Conservation (phyloP, 1,140 invertebrate species). For the Lucilia sericata region DNA sequence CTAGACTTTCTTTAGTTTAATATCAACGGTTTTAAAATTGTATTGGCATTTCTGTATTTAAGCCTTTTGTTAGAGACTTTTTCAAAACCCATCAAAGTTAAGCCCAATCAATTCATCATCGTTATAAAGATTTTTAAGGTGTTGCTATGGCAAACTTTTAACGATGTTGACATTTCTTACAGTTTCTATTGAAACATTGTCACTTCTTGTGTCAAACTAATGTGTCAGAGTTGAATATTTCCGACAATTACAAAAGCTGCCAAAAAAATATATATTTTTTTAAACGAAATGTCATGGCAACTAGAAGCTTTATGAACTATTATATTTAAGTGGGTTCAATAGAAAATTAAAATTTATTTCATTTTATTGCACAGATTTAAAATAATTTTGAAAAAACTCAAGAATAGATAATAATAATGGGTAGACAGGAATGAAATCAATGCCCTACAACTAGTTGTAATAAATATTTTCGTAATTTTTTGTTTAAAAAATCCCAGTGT, state of each 20-base stretch:
- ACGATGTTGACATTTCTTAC: conserved; percentile 42
- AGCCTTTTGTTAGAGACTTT: neutral
- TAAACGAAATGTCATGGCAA: neutral
- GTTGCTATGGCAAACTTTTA: conserved; percentile 34
- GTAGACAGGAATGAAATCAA: no score
- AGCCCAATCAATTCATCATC: neutral
- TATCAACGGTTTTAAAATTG: no score
- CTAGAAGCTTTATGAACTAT: neutral
- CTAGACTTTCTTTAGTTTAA: neutral
- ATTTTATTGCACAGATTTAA: neutral
- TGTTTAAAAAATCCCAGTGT: no score
- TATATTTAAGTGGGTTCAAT: no score
- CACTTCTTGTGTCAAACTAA: conserved; percentile 35
- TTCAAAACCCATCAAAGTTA: neutral
- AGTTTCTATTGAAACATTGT: conserved; percentile 24
- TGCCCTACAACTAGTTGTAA: no score
- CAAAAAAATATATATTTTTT: neutral
- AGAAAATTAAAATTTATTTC: neutral
- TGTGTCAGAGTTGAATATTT: conserved; percentile 36
- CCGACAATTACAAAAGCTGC: neutral
- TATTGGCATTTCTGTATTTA: neutral
- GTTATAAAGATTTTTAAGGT: conserved; percentile 31
- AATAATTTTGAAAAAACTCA: neutral
- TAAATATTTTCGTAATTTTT: no score
- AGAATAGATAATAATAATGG: no score